Base-by-base conservation (phyloP, 2,113 vertebrate species). In the Ciconia boyciana region DNA sequence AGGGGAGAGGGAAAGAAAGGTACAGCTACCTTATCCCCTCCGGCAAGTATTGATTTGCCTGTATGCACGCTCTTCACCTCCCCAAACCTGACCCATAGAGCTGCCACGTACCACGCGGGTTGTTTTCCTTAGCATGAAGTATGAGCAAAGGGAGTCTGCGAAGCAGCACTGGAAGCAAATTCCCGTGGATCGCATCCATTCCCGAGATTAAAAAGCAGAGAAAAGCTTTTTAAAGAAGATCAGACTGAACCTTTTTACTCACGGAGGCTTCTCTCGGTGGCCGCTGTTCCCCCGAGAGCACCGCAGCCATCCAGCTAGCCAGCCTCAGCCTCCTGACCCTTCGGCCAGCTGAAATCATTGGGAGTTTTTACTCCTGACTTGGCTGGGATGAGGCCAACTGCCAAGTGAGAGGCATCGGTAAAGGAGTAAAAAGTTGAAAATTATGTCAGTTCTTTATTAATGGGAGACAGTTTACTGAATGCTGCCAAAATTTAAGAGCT, bases 401-500 rank as follows among this genome's bases (percentile, higher is more conserved):
- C 94, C 84, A 91, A 97, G 89, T 8, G 1, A 81, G 71, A 91
- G 76, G 70, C 62, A 75, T 90, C 90, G 89, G 72, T 77, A 93
- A 93, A 82, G 52, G 66, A 96, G 60, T 14, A 83, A 90, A 83
- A 93, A 85, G 87, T 22, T 88, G 49, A 69, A 90, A 66, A 83
- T 88, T 62, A 58, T 95, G 87, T 91, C 89, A 94, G 91, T 87
- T 95, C 85, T 94, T 91, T 96, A 91, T 94, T 92, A 93, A 87
- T 49, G 57, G 80, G 74, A 96, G 55, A 71, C 34, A 87, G 83
- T 60, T 95, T 87, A 84, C 68, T 39, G 65, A 92, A 94, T 64
- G 55, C 75, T 96, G 95, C 96, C 97, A 95, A 86, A 84, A 94
- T 55, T 54, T 60, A 81, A 87, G 76, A 90, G 95, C 96, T 96